A percentile compares a stretch with the other conserved stretches of the same genome.
Conservation (phyloP, 2,797 vertebrate species). For the Ctenopoma multispine region DNA sequence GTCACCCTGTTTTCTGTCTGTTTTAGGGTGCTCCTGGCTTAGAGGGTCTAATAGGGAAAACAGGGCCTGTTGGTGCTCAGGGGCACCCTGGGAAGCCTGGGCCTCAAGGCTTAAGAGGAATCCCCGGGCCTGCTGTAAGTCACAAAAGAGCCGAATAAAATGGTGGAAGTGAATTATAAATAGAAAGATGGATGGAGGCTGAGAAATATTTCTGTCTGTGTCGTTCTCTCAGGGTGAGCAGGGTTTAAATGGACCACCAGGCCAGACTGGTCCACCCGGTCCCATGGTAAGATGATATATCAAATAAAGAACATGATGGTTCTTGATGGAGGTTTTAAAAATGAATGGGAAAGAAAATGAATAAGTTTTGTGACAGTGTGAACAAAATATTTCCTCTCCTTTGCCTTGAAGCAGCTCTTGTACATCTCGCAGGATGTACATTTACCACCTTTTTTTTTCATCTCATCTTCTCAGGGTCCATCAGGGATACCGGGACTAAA, state of each 20-base stretch:
- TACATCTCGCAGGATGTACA: background rate
- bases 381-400: background rate
- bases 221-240: constrained; percentile 91
- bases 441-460: background rate
- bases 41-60: constrained; percentile 94
- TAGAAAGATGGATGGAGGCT: background rate
- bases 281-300: constrained; percentile 88
- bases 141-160: constrained; percentile 1
- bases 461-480: constrained; percentile 86
- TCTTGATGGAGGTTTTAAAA: background rate
- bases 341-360: too few relatives aligned
- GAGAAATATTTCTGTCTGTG: background rate
- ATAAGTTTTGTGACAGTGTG: background rate
- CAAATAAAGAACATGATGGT: constrained; percentile 1
- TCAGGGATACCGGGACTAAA: constrained; percentile 94
- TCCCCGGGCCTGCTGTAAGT: constrained; percentile 95
- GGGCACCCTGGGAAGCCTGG: constrained; percentile 92
- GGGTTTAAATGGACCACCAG: constrained; percentile 93
- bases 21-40: constrained; percentile 90
- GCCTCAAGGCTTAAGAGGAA: constrained; percentile 92
- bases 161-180: background rate
- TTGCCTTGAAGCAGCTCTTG: background rate
- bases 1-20: constrained; percentile 9
- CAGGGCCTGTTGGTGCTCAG: constrained; percentile 92
- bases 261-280: constrained; percentile 94